Percentiles rank a stretch among this genome's conserved stretches.
Conservation (phyloP, 2,888 invertebrate species). For the Eupithecia subfuscata region DNA sequence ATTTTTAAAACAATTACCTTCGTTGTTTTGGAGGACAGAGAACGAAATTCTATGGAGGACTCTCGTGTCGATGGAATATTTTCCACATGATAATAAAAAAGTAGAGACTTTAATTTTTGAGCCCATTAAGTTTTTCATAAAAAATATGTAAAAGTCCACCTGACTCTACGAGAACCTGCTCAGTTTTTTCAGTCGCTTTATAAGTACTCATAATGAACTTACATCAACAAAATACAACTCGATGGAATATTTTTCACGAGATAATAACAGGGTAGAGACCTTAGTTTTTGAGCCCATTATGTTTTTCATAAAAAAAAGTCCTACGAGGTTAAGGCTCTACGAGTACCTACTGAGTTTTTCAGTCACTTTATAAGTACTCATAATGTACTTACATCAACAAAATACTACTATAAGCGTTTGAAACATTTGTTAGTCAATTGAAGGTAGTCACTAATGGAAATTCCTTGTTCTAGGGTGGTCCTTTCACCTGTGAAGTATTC, state of each 20-base stretch:
- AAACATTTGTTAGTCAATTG: neutral
- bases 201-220: too few relatives aligned
- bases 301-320: too few relatives aligned
- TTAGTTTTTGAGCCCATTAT: too few relatives aligned
- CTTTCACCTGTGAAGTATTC: slow-evolving; percentile 97
- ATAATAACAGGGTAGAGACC: too few relatives aligned
- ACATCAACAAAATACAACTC: too few relatives aligned
- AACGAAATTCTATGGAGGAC: neutral
- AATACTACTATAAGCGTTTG: neutral
- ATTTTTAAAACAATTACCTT: neutral
- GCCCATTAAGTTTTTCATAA: neutral
- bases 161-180: neutral
- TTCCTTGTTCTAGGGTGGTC: slow-evolving; percentile 88
- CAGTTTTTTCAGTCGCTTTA: neutral
- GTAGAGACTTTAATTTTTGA: neutral
- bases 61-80: neutral
- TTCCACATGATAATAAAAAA: neutral
- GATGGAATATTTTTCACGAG: too few relatives aligned
- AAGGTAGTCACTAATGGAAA: neutral
- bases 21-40: neutral
- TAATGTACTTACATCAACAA: too few relatives aligned
- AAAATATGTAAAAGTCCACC: neutral
- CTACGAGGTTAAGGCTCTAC: too few relatives aligned
- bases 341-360: too few relatives aligned
- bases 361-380: neutral